Conservation (phyloP, 2,888 invertebrate genomes). For the Cantharis rustica region DNA sequence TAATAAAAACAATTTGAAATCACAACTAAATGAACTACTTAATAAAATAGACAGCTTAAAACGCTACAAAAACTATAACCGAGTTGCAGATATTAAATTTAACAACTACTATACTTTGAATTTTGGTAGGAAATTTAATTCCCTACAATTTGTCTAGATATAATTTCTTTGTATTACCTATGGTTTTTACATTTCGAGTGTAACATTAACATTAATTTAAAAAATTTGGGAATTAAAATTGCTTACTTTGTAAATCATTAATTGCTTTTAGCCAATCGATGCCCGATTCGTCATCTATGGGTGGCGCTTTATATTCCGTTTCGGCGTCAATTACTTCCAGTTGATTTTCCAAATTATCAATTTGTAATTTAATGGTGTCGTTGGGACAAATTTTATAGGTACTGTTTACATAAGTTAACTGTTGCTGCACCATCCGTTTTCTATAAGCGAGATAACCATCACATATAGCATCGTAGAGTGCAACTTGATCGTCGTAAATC, state of each 20-base stretch:
- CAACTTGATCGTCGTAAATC: constrained; percentile 64
- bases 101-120: too few relatives aligned
- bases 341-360: constrained; percentile 25
- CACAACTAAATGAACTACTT: too few relatives aligned
- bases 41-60: too few relatives aligned
- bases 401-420: not conserved
- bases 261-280: constrained; percentile 67
- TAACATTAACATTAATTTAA: too few relatives aligned
- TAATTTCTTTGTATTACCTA: too few relatives aligned
- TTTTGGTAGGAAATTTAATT: too few relatives aligned
- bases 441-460: constrained; percentile 44
- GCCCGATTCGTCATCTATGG: constrained; percentile 46
- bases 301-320: constrained; percentile 35
- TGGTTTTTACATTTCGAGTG: too few relatives aligned
- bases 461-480: constrained; percentile 57
- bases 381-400: constrained; percentile 21
- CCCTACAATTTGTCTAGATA: too few relatives aligned
- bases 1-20: too few relatives aligned
- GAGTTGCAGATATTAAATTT: too few relatives aligned
- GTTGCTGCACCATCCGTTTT: constrained; percentile 34
- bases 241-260: constrained; percentile 47
- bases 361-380: constrained; percentile 41
- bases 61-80: too few relatives aligned
- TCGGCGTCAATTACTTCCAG: not conserved
- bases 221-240: not conserved